Evolutionary conservation across 2,888 invertebrate genomes (phyloP).

Genomic region (Ophioninae sp.): DNA sequence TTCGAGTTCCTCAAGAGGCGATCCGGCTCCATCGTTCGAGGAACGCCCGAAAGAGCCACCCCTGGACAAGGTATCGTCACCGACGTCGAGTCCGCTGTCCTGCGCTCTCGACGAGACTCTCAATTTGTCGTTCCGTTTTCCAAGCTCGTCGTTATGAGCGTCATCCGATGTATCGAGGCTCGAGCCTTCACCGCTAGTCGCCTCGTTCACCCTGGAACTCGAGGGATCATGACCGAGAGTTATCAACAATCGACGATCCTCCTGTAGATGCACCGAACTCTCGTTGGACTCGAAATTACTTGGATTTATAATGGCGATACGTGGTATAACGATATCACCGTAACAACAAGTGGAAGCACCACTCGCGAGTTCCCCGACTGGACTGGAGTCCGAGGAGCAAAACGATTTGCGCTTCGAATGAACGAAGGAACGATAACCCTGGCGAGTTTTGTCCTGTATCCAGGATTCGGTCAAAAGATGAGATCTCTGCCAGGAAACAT

Average conservation of each 20-base stretch:
- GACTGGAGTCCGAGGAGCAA: slow-evolving; percentile 63
- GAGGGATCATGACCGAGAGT: slow-evolving; percentile 24
- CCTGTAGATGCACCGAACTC: slow-evolving; percentile 75
- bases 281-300: slow-evolving; percentile 79
- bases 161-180: slow-evolving; percentile 74
- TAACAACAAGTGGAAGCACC: slow-evolving; percentile 16
- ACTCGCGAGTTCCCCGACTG: slow-evolving; percentile 16
- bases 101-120: slow-evolving; percentile 54
- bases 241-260: slow-evolving; percentile 60
- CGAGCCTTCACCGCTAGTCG: slow-evolving; percentile 74
- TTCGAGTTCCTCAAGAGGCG: slow-evolving; percentile 55
- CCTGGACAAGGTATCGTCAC: slow-evolving; percentile 60
- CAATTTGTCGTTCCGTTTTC: slow-evolving; percentile 68
- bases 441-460: slow-evolving; percentile 71
- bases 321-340: slow-evolving; percentile 74
- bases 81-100: slow-evolving; percentile 65
- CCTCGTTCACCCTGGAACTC: slow-evolving; percentile 70
- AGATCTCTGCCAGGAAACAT: slow-evolving; percentile 76
- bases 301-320: slow-evolving; percentile 78
- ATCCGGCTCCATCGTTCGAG: slow-evolving; percentile 63
- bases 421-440: slow-evolving; percentile 70
- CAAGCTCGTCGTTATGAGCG: slow-evolving; percentile 66
- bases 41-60: slow-evolving; percentile 61
- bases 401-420: slow-evolving; percentile 61
- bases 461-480: slow-evolving; percentile 74